Evolutionary conservation across 2,888 invertebrate genomes (phyloP), one percentile per base, ranked within the genome.

Genomic region (Aspidiotus rigidus): DNA sequence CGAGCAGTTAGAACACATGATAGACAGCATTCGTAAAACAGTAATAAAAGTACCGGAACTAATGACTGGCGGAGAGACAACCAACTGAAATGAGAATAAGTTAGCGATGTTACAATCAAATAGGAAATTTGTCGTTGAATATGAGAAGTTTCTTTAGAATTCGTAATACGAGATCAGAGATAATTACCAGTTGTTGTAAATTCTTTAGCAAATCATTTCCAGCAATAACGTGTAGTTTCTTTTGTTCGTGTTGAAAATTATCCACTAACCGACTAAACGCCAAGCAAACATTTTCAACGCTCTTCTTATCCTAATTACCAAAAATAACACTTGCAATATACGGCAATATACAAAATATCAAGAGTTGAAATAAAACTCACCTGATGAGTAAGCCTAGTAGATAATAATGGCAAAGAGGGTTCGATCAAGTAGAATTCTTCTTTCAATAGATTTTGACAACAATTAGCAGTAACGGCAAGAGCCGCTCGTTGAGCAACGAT

Each of bases 401-500:
- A 93, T 66, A 98, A 81, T 66, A 95, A 81, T 13, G 91, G 85
- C 73, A 98, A 81, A 17, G 93, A 94, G 72, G 93, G 93, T 71
- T 88, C 84, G 40, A 97, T 90, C 75, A 93, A 88, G 76, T 91
- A 90, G 79, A 98, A 98, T 80, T 99, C 98, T 75, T 96, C 96
- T 1, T 88, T 83, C 56, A 90, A 90, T 75, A 97, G 83, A 80
- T 93, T 95, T 78, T 94, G 89, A 78, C 96, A 98, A 79, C 98
- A 99, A 79, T 99, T 99, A 70, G 98, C 96, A 0, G 97, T 95
- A 74, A 98, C 93, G 39, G 94, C 91, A 69, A 99, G 82, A 2
- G 98, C 97, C 60, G 96, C 91, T 49, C 98, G 86, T 80, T 99
- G 99, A 13, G 98, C 97, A 77, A 93, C 93, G 76, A 97, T 95